phyloP scores from a whole-genome alignment of 2,113 vertebrate genomes.

The Syngnathoides biaculeatus region DNA sequence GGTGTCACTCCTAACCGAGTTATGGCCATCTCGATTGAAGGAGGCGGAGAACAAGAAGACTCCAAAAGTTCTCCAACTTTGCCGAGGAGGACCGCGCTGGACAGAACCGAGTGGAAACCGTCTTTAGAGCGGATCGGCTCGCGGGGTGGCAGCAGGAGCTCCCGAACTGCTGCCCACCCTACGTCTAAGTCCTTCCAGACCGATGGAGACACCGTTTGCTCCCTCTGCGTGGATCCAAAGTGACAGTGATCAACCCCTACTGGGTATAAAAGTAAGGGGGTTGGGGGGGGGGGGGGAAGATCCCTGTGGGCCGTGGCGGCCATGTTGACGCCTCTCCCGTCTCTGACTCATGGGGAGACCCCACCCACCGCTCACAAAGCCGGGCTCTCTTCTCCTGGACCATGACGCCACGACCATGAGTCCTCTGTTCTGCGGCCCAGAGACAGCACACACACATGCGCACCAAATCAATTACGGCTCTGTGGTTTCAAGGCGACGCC shows the following conservation, averaged over 20 bases:
- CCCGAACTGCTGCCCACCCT: slow-evolving; percentile 37
- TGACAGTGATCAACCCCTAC: slow-evolving; percentile 63
- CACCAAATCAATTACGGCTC: slow-evolving; percentile 74
- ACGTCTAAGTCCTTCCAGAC: slow-evolving; percentile 66
- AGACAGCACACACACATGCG: slow-evolving; percentile 66
- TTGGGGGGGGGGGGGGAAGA: slow-evolving; percentile 21
- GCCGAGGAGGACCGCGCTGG: neutral
- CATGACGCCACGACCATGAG: slow-evolving; percentile 61
- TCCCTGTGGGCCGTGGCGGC: slow-evolving; percentile 46
- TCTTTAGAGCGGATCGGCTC: slow-evolving; percentile 40
- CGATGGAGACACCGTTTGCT: slow-evolving; percentile 57
- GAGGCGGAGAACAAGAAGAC: slow-evolving; percentile 12
- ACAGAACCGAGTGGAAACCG: slow-evolving; percentile 45
- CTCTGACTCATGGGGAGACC: slow-evolving; percentile 69
- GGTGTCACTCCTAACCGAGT: slow-evolving; percentile 18
- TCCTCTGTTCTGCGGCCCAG: slow-evolving; percentile 63
- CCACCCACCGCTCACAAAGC: slow-evolving; percentile 65
- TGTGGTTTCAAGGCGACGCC: slow-evolving; percentile 51
- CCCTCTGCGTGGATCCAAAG: slow-evolving; percentile 57
- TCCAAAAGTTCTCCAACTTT: slow-evolving; percentile 27
- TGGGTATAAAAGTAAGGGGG: slow-evolving; percentile 35
- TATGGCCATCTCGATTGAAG: slow-evolving; percentile 19
- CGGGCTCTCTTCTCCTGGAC: slow-evolving; percentile 51
- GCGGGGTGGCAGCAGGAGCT: slow-evolving; percentile 31
- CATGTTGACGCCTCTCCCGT: slow-evolving; percentile 63